Conservation (phyloP, 2,888 invertebrate genomes). For the Electrophaes corylata region DNA sequence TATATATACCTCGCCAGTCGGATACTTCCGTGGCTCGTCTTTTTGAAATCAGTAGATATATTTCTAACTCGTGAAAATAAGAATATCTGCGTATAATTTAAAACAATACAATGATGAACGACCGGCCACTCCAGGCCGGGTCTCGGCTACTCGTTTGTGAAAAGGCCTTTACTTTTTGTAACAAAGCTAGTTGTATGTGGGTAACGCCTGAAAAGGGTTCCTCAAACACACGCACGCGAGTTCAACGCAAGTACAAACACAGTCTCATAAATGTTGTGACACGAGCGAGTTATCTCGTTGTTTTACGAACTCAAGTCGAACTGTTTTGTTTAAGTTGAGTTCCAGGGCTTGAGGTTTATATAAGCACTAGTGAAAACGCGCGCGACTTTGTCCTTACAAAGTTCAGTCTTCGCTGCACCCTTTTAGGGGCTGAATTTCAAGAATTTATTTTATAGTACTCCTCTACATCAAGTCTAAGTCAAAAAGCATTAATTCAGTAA, state of each 20-base stretch:
- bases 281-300: neutral
- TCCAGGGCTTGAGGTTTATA: neutral
- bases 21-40: no score
- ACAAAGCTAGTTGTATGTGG: slow-evolving; percentile 12
- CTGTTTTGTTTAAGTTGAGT: slow-evolving; percentile 2
- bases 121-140: neutral
- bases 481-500: no score
- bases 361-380: no score
- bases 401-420: no score
- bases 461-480: no score
- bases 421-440: no score
- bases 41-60: no score
- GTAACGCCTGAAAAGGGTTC: slow-evolving; percentile 3
- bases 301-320: neutral
- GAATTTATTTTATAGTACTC: no score
- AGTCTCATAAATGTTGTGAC: neutral
- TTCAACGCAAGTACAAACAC: neutral
- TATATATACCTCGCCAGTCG: no score
- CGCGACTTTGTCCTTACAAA: no score
- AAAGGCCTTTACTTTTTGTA: slow-evolving; percentile 4
- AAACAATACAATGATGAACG: slow-evolving; percentile 10
- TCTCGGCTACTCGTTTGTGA: neutral
- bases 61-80: neutral
- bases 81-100: neutral
- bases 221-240: neutral